These are phyloP conservation scores for Solenopsis fugax DNA, from an alignment of 1,140 invertebrate species.

Conservation along the genomic window DNA sequence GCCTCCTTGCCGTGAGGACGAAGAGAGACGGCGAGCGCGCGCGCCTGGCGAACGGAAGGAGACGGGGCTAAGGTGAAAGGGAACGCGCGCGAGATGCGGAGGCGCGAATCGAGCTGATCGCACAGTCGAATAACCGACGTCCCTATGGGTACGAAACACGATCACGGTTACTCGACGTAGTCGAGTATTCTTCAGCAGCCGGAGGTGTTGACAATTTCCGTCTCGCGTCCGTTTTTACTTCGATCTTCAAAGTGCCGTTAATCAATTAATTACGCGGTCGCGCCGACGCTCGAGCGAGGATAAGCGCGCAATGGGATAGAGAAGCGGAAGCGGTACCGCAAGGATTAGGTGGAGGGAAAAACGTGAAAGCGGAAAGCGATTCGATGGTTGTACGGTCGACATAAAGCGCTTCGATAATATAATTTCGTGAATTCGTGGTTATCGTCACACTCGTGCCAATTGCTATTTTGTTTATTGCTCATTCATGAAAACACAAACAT, in stretches of 20 bases:
- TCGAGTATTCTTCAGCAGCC: not conserved
- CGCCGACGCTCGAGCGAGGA: not conserved
- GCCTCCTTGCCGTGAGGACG: slow-evolving; percentile 21
- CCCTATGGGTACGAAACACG: slow-evolving; percentile 38
- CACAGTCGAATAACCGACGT: slow-evolving; percentile 52
- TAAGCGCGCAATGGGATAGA: slow-evolving; percentile 30
- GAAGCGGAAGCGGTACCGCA: slow-evolving; percentile 19
- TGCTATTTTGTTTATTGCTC: too few relatives aligned
- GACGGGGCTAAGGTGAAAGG: slow-evolving; percentile 70
- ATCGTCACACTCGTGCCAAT: not conserved
- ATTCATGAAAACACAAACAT: not conserved
- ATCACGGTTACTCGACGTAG: not conserved
- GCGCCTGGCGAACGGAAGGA: not conserved
- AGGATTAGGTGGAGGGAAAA: slow-evolving; percentile 12
- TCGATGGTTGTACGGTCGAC: not conserved
- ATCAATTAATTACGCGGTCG: slow-evolving; percentile 25
- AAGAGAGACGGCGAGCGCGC: slow-evolving; percentile 1
- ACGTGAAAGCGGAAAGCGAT: slow-evolving; percentile 29
- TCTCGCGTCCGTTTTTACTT: not conserved
- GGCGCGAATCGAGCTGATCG: slow-evolving; percentile 55
- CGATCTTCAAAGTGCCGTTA: slow-evolving; percentile 5
- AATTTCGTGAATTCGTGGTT: not conserved
- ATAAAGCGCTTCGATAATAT: not conserved
- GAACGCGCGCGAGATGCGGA: slow-evolving; percentile 48
- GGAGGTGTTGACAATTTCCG: not conserved